These are phyloP conservation scores for Leptoteleia sp. DNA, from an alignment of 1,140 invertebrate genomes.

Conservation along the genomic window DNA sequence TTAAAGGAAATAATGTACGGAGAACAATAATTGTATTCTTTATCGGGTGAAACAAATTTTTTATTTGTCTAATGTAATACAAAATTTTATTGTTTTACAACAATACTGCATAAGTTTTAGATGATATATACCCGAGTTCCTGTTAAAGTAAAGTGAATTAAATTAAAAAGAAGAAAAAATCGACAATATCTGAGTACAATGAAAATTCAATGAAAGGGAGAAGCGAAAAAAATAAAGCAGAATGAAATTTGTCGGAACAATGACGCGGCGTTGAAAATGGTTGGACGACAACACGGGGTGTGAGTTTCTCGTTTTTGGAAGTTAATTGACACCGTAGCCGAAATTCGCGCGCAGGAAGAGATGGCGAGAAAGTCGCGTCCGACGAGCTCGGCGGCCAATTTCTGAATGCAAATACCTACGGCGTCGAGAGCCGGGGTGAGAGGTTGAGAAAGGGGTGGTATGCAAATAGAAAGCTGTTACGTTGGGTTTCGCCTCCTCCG, in stretches of 20 bases:
- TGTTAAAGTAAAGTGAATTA: too few species aligned
- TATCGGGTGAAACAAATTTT: too few species aligned
- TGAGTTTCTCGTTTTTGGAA: slow-evolving; percentile 28
- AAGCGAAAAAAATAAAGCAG: too few species aligned
- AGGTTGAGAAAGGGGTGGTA: slow-evolving; percentile 75
- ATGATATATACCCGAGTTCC: too few species aligned
- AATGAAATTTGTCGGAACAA: slow-evolving; percentile 6
- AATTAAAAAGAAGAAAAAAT: too few species aligned
- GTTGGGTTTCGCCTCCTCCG: slow-evolving; percentile 68
- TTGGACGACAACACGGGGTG: not conserved
- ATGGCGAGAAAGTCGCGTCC: slow-evolving; percentile 66
- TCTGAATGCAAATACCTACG: slow-evolving; percentile 81
- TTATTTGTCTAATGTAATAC: too few species aligned
- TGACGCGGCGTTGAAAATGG: slow-evolving; percentile 4
- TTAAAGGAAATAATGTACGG: too few species aligned
- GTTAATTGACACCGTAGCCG: slow-evolving; percentile 50
- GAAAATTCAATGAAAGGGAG: too few species aligned
- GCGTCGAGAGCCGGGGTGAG: slow-evolving; percentile 74
- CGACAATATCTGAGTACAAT: too few species aligned
- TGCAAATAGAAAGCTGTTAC: slow-evolving; percentile 82
- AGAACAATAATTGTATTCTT: too few species aligned
- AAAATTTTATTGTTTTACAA: too few species aligned
- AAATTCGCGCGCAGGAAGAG: slow-evolving; percentile 47
- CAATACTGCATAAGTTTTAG: too few species aligned
- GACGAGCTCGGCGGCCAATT: slow-evolving; percentile 77